phyloP scores from a whole-genome alignment of 2,113 vertebrate genomes.

The Corythoichthys intestinalis region DNA sequence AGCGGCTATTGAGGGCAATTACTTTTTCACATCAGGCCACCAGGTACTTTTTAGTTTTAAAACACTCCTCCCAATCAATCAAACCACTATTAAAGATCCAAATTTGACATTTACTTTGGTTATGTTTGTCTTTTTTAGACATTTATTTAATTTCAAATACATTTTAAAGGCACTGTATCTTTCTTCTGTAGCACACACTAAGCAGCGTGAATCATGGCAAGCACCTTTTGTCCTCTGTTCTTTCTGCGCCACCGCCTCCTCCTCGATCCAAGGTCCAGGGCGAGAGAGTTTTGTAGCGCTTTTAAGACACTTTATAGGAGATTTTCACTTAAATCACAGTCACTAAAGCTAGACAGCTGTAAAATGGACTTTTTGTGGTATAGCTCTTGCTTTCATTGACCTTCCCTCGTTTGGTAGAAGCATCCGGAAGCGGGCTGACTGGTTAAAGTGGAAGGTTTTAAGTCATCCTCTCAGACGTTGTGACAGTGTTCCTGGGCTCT shows the following conservation, averaged over 20 bases:
- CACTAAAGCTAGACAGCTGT: constrained; percentile 40
- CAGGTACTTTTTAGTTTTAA: too few relatives aligned
- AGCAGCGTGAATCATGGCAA: background rate
- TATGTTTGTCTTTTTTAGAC: too few relatives aligned
- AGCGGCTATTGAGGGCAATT: too few relatives aligned
- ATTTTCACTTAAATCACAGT: constrained; percentile 33
- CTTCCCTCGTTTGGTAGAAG: constrained; percentile 42
- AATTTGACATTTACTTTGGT: too few relatives aligned
- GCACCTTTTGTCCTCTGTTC: background rate
- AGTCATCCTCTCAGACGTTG: constrained; percentile 43
- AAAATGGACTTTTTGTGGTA: constrained; percentile 39
- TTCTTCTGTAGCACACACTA: background rate
- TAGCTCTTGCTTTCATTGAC: constrained; percentile 41
- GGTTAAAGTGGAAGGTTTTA: constrained; percentile 46
- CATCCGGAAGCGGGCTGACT: background rate
- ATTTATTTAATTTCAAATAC: too few relatives aligned
- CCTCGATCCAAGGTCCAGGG: constrained; percentile 3
- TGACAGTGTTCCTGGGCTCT: constrained; percentile 49
- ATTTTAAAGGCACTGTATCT: too few relatives aligned
- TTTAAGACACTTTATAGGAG: constrained; percentile 20
- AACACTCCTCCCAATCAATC: too few relatives aligned
- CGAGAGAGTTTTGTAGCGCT: constrained; percentile 2
- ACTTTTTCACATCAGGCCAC: too few relatives aligned
- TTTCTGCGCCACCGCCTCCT: background rate
- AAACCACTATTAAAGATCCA: too few relatives aligned